These are phyloP conservation scores for Gavialis gangeticus DNA, from an alignment of 2,113 vertebrate genomes.

Conservation along the genomic window DNA sequence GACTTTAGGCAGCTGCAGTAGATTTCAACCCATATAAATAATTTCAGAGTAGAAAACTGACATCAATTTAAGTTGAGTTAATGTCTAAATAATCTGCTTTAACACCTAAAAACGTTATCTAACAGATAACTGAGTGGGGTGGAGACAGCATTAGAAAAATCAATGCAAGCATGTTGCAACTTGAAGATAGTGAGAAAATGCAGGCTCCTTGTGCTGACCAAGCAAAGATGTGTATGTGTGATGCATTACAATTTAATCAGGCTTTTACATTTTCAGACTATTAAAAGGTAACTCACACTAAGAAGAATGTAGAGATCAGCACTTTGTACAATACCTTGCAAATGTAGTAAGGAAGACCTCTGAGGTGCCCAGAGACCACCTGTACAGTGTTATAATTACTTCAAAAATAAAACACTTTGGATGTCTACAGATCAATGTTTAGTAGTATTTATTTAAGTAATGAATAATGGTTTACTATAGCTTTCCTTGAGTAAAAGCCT, in stretches of 20 bases:
- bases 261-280: constrained; percentile 61
- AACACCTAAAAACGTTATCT: constrained; percentile 39
- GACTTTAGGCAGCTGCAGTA: not conserved
- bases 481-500: constrained; percentile 38
- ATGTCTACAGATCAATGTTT: constrained; percentile 44
- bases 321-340: constrained; percentile 51
- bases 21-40: not conserved
- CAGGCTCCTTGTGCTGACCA: not conserved
- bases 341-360: constrained; percentile 6
- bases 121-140: constrained; percentile 44
- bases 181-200: constrained; percentile 19
- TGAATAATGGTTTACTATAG: constrained; percentile 58
- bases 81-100: constrained; percentile 23
- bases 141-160: not conserved
- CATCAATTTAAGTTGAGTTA: constrained; percentile 30
- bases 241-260: constrained; percentile 31
- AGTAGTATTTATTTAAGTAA: constrained; percentile 57
- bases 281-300: constrained; percentile 67
- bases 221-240: constrained; percentile 1
- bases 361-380: constrained; percentile 1
- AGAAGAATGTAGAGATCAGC: constrained; percentile 56
- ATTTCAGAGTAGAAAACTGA: constrained; percentile 6
- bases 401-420: not conserved
- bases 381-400: not conserved
- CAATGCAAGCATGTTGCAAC: constrained; percentile 22